Conservation (phyloP, 2,113 vertebrate genomes). For the Albula goreensis region DNA sequence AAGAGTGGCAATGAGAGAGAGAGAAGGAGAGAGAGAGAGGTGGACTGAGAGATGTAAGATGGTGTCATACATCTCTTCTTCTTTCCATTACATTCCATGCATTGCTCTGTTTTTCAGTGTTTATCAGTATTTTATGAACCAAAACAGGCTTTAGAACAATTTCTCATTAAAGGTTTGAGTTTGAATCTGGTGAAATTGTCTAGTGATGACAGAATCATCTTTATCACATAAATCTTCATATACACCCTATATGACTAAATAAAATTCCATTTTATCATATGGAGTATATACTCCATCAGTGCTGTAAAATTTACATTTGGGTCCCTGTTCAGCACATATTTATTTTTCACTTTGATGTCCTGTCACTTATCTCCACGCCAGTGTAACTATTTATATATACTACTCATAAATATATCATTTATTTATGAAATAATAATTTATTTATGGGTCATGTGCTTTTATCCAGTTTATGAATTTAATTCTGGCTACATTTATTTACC, state of each 20-base stretch:
- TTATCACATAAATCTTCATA: too few relatives aligned
- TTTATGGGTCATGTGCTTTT: background rate
- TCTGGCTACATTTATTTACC: background rate
- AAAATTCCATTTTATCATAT: too few relatives aligned
- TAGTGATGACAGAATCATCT: background rate
- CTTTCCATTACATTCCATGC: background rate
- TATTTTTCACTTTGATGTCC: background rate
- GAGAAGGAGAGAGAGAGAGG: background rate
- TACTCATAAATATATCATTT: slow-evolving; percentile 1
- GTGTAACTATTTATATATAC: slow-evolving; percentile 4
- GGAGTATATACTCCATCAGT: background rate
- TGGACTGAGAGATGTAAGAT: background rate
- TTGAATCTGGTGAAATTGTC: background rate
- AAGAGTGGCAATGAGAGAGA: background rate
- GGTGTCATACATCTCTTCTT: background rate
- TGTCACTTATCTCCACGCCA: background rate
- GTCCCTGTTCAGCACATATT: background rate
- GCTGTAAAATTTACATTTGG: background rate
- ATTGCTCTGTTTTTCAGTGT: background rate
- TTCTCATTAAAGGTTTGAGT: background rate
- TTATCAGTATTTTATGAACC: background rate
- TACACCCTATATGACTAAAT: too few relatives aligned
- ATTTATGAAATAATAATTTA: background rate
- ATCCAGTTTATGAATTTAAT: slow-evolving; percentile 1
- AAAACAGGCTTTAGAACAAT: background rate